A percentile compares a stretch with the other conserved stretches of the same genome.
These are phyloP conservation scores for Lanius ludovicianus DNA, from an alignment of 2,113 vertebrate species.

Conservation along the genomic window DNA sequence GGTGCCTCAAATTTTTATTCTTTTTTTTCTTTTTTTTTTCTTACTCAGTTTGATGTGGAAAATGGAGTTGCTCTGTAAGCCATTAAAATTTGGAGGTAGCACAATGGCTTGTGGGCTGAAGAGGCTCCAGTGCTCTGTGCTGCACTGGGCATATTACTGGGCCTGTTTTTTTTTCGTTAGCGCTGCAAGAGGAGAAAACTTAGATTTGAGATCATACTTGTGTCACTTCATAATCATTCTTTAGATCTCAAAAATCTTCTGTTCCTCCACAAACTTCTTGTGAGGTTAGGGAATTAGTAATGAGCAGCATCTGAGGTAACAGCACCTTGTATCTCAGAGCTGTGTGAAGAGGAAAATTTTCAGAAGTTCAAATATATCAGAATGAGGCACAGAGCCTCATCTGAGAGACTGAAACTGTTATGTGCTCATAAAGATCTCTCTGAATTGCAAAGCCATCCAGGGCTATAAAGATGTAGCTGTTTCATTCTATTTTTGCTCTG, in stretches of 20 bases:
- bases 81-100: neutral
- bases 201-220: neutral
- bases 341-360: neutral
- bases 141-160: neutral
- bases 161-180: neutral
- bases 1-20: neutral
- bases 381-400: neutral
- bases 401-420: neutral
- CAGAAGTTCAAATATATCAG: neutral
- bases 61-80: neutral
- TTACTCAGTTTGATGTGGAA: neutral
- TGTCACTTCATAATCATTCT: neutral
- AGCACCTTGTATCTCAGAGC: fast-evolving
- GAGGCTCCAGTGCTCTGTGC: neutral
- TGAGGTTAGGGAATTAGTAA: neutral
- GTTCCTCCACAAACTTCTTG: neutral
- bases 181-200: neutral
- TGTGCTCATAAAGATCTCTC: neutral
- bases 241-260: neutral
- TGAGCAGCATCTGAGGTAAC: neutral
- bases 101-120: neutral
- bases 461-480: neutral
- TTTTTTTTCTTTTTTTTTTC: neutral
- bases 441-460: neutral
- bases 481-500: neutral